These are phyloP conservation scores for Emys orbicularis DNA, from an alignment of 2,797 vertebrate genomes.

Conservation along the genomic window DNA sequence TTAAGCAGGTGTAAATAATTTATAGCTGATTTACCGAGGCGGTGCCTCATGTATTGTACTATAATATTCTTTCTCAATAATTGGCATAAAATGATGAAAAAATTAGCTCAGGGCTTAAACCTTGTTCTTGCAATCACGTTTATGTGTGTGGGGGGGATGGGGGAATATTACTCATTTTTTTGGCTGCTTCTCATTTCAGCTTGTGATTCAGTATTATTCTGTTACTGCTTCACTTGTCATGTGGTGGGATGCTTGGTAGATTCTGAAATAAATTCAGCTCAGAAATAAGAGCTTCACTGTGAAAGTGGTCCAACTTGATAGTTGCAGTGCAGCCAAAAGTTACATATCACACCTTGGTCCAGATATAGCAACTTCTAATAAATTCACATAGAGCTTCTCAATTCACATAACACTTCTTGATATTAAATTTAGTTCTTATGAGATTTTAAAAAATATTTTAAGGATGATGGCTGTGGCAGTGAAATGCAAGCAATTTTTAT, in stretches of 20 bases:
- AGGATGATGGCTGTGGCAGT: not conserved
- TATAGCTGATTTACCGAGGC: not conserved
- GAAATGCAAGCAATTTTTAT: not conserved
- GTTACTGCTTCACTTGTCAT: not conserved
- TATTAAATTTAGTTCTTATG: not conserved
- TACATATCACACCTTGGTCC: not conserved
- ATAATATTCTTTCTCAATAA: not conserved
- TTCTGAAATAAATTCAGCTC: not conserved
- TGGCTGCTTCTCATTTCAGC: not conserved
- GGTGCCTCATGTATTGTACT: not conserved
- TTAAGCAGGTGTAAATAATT: not conserved
- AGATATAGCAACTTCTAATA: not conserved
- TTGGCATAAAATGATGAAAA: not conserved
- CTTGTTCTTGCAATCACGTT: not conserved
- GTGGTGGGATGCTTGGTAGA: not conserved
- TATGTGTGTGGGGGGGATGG: not conserved
- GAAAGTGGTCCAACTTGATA: not conserved
- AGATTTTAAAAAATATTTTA: not conserved
- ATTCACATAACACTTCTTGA: not conserved
- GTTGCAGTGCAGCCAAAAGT: not conserved
- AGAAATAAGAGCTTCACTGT: not conserved
- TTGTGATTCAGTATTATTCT: not conserved
- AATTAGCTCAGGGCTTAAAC: not conserved
- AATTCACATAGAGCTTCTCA: not conserved
- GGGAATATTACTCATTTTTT: not conserved